Conservation (phyloP, 2,113 vertebrate species). For the Macquaria ambigua region DNA sequence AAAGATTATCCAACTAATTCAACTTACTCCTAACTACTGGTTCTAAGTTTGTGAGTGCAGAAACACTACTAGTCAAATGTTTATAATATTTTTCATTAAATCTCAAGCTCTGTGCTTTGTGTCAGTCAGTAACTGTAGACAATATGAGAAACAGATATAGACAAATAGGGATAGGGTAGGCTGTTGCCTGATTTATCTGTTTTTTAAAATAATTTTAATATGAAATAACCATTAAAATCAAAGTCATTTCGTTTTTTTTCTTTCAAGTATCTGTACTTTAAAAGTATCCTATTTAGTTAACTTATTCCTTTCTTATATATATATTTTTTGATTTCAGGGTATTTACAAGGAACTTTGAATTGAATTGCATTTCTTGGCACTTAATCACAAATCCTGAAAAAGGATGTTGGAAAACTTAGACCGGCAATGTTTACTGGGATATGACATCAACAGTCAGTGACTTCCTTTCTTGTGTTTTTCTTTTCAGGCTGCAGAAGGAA, state of each 20-base stretch:
- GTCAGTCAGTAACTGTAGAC: background rate
- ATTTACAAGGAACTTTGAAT: background rate
- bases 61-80: background rate
- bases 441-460: background rate
- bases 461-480: slow-evolving; percentile 11
- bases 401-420: background rate
- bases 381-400: background rate
- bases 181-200: background rate
- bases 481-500: slow-evolving; percentile 92
- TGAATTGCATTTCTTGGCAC: background rate
- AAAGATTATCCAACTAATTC: background rate
- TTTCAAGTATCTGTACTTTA: background rate
- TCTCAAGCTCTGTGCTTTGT: background rate
- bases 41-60: slow-evolving; percentile 4
- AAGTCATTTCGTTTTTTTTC: background rate
- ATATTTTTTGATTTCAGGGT: background rate
- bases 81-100: background rate
- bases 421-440: background rate
- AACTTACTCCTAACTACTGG: background rate
- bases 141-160: background rate
- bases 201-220: slow-evolving; percentile 1
- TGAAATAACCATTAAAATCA: background rate
- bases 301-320: background rate
- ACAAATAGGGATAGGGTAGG: background rate
- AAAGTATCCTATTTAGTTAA: background rate